Base-by-base conservation (phyloP, 2,797 vertebrate genomes). In the Periparus ater region DNA sequence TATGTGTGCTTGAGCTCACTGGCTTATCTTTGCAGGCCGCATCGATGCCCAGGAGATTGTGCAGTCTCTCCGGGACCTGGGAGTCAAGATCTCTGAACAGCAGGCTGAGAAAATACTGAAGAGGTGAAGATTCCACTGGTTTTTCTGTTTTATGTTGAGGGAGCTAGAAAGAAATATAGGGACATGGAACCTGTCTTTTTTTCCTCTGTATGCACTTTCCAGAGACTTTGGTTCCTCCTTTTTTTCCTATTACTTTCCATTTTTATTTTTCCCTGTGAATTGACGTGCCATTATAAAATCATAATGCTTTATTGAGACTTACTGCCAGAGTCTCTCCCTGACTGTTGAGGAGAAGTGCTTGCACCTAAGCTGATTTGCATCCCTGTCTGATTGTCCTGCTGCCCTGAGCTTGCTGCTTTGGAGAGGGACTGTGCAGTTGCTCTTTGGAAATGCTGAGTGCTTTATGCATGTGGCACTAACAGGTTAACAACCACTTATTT, bases 31-130 rank as follows among this genome's bases (percentile, higher is more conserved):
- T 76, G 38, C 96, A 99, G 99, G 99, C 34, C 97, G 96, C 22
- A 99, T 99, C 0, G 99, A 99, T 75, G 99, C 98, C 1, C 99
- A 99, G 94, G 99, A 99, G 96, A 99, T 99, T 94, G 98, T 99
- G 97, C 99, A 99, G 98, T 99, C 99, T 53, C 98, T 99, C n/a
- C 97, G 98, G 62, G 99, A 99, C 97, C 98, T 99, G 74, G 99
- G 99, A 7, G 99, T 99, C 89, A 98, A 98, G 96, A 99, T 99
- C 96, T 99, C 99, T 2, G 98, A 99, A 77, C 98, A 99, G 82
- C 99, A 99, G 97, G 99, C 99, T 1, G 98, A 99, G 87, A 99
- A 99, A 91, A 99, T 99, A 79, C 98, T 99, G 45, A 99, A 98
- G 95, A 99, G 99, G 99, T 99, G 68, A 97, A 98, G 74, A 36